Evolutionary conservation across 2,888 invertebrate genomes (phyloP).

Genomic region (Drosophila subquinaria): DNA sequence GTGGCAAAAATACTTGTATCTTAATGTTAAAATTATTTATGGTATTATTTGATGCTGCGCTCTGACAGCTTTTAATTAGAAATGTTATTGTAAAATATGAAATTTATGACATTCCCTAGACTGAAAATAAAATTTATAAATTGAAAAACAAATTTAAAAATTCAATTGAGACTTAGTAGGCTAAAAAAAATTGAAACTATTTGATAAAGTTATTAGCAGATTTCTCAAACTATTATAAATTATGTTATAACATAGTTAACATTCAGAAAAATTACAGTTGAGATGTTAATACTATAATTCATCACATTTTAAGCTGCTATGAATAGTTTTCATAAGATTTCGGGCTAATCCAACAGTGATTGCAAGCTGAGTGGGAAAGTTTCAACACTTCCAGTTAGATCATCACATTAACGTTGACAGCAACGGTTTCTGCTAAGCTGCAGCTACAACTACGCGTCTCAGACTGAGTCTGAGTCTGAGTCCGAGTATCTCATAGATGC

Average conservation of each 20-base stretch:
- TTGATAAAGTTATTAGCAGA: no score
- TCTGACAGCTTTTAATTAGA: no score
- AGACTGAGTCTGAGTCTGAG: conserved; percentile 21
- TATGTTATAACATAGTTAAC: no score
- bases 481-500: conserved; percentile 73
- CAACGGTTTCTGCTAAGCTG: conserved; percentile 66
- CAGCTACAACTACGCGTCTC: conserved; percentile 31
- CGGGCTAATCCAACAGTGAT: not conserved
- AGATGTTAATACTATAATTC: not conserved
- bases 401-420: conserved; percentile 57
- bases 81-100: no score
- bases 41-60: no score
- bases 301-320: not conserved
- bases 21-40: no score
- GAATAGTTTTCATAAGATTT: not conserved
- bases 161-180: not conserved
- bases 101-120: no score
- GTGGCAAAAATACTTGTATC: no score
- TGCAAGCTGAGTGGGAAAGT: conserved; percentile 28
- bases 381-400: conserved; percentile 39
- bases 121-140: not conserved
- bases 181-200: no score
- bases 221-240: not conserved
- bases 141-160: no score
- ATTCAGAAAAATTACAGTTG: not conserved